These are phyloP conservation scores for Cydia pomonella DNA, from an alignment of 1,140 invertebrate genomes.

Conservation along the genomic window DNA sequence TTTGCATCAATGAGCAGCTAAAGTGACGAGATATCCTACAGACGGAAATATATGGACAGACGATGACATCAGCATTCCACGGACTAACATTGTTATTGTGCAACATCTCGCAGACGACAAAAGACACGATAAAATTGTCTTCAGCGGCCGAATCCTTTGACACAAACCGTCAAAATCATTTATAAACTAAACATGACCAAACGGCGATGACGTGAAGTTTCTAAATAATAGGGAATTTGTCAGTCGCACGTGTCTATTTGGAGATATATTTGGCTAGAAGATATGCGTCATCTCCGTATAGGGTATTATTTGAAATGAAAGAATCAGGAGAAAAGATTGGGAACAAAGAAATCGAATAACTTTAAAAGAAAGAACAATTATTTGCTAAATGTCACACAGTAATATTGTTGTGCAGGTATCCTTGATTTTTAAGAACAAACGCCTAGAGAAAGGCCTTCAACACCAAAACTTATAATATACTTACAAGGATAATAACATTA, in stretches of 20 bases:
- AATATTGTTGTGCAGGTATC: not conserved
- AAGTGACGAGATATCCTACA: constrained; percentile 58
- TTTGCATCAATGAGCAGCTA: constrained; percentile 46
- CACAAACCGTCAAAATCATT: constrained; percentile 60
- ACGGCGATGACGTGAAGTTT: constrained; percentile 57
- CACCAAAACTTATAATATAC: not conserved
- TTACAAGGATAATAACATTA: not conserved
- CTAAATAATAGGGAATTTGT: constrained; percentile 53
- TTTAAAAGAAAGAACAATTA: not conserved
- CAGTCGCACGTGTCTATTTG: constrained; percentile 47
- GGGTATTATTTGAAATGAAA: not conserved
- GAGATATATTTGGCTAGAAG: constrained; percentile 20
- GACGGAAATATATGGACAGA: constrained; percentile 68
- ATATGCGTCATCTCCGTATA: constrained; percentile 21
- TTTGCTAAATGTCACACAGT: constrained; percentile 20
- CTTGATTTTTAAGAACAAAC: not conserved
- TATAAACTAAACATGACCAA: constrained; percentile 69
- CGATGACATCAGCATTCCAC: constrained; percentile 68
- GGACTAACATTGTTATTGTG: constrained; percentile 71
- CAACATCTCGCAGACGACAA: constrained; percentile 73
- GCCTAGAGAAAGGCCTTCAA: not conserved
- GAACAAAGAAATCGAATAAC: not conserved
- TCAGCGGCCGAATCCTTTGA: constrained; percentile 65
- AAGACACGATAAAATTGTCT: constrained; percentile 72
- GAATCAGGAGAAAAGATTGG: not conserved